Evolutionary conservation across 2,113 vertebrate species (phyloP).

Genomic region (Leptodactylus fuscus): DNA sequence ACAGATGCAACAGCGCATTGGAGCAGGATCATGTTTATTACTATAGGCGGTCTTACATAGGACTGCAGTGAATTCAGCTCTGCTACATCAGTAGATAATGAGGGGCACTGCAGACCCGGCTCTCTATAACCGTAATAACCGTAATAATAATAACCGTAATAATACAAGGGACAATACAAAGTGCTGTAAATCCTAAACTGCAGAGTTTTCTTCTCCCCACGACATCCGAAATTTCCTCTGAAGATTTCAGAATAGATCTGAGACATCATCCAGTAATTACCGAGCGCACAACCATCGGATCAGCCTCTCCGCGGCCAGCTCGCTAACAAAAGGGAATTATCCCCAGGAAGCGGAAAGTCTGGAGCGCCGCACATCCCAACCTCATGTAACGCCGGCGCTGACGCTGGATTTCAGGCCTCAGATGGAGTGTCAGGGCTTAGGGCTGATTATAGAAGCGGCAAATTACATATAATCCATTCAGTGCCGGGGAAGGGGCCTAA

Average conservation of each 20-base stretch:
- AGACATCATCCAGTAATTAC: conserved; percentile 19
- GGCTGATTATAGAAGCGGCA: background rate
- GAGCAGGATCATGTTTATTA: too few species aligned
- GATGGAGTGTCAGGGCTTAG: background rate
- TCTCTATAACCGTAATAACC: background rate
- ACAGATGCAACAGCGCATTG: too few species aligned
- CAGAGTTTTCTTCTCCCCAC: conserved; percentile 7
- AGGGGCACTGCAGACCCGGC: background rate
- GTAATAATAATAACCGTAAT: background rate
- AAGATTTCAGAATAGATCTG: conserved; percentile 22
- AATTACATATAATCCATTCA: background rate
- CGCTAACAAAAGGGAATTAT: conserved; percentile 29
- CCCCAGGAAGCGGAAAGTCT: background rate
- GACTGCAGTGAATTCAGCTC: background rate
- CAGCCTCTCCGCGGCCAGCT: background rate
- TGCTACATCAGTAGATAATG: background rate
- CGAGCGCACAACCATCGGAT: background rate
- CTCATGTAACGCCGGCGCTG: background rate
- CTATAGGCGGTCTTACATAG: background rate
- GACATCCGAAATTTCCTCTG: background rate
- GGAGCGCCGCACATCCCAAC: background rate
- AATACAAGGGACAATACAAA: background rate
- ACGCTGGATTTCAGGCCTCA: background rate
- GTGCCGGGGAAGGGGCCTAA: background rate
- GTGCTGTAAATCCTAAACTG: conserved; percentile 23